These are phyloP conservation scores for Plutomurus gul DNA, from an alignment of 1,140 invertebrate genomes.

Conservation along the genomic window DNA sequence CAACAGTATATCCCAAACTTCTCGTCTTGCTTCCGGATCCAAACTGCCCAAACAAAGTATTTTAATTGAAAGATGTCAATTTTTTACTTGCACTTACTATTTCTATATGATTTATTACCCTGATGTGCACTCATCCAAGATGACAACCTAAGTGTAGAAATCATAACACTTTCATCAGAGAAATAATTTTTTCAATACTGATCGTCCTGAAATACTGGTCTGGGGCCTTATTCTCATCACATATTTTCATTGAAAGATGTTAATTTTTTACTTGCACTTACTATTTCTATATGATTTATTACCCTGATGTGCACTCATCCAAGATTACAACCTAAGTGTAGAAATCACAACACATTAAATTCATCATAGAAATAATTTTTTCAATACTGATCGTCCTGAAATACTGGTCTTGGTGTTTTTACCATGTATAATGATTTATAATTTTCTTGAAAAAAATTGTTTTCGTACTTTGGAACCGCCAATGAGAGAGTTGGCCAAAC, in stretches of 20 bases:
- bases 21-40: constrained; percentile 86
- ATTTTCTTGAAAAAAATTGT: neutral
- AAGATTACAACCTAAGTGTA: constrained; percentile 44
- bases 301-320: constrained; percentile 37
- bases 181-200: no score
- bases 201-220: no score
- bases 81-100: neutral
- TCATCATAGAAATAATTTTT: no score
- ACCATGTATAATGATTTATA: no score
- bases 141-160: constrained; percentile 30
- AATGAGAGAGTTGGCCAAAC: constrained; percentile 81
- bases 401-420: no score
- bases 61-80: neutral
- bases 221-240: no score
- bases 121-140: constrained; percentile 46
- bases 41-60: constrained; percentile 66
- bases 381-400: no score
- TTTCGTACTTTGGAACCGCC: constrained; percentile 58
- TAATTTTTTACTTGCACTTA: neutral
- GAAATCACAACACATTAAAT: no score
- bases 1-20: constrained; percentile 79
- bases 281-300: neutral
- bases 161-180: neutral
- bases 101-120: neutral
- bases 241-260: neutral